A percentile compares a stretch with the other conserved stretches of the same genome.
phyloP scores from a whole-genome alignment of 2,888 invertebrate species.

The Slavum lentiscoides region DNA sequence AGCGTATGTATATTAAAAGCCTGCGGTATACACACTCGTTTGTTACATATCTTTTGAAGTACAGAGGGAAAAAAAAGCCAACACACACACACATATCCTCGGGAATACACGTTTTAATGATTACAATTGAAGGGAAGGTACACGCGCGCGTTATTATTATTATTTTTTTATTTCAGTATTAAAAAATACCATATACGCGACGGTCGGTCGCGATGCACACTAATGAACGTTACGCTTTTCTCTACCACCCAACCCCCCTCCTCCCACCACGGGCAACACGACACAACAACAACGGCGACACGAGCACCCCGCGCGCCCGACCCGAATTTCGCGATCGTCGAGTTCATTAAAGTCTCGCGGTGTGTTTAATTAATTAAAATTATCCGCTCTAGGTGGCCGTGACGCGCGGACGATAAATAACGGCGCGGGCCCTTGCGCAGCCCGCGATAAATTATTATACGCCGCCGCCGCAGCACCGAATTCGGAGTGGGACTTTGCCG shows the following conservation, averaged over 20 bases:
- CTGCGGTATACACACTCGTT: too few relatives aligned
- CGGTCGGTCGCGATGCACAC: not conserved
- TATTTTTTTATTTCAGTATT: not conserved
- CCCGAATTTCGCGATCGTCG: conserved; percentile 33
- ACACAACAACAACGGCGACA: too few relatives aligned
- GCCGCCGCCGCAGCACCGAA: too few relatives aligned
- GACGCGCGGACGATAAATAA: not conserved
- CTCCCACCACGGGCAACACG: too few relatives aligned
- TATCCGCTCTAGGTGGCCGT: conserved; percentile 47
- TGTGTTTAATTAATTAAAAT: conserved; percentile 50
- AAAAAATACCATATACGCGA: not conserved
- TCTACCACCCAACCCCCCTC: too few relatives aligned
- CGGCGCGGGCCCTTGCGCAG: not conserved
- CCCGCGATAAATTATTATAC: too few relatives aligned
- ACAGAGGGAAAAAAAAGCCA: not conserved
- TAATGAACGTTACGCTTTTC: conserved; percentile 44
- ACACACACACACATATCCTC: not conserved
- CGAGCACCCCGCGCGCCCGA: not conserved
- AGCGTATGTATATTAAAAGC: not conserved
- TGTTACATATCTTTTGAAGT: not conserved
- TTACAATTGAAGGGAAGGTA: conserved; percentile 10
- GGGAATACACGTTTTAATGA: conserved; percentile 47
- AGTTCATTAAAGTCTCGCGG: conserved; percentile 42
- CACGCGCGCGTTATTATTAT: conserved; percentile 1
- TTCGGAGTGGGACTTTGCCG: too few relatives aligned